Percentiles rank a stretch among this genome's conserved stretches.
Evolutionary conservation across 2,888 invertebrate genomes (phyloP).

Genomic region (Pocota personata): DNA sequence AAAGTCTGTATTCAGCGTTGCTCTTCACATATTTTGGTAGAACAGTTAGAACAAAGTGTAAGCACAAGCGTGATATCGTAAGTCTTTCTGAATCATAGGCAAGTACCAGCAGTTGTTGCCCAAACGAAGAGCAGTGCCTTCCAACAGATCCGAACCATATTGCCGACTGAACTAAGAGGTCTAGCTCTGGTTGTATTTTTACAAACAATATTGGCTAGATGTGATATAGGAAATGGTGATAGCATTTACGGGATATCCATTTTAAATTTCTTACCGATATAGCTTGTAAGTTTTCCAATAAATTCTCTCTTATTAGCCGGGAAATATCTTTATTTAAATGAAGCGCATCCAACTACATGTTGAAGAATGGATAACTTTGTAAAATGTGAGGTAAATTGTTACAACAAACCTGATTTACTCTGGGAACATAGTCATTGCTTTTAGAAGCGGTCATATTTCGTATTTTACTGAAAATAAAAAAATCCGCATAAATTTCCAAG

Average conservation of each 20-base stretch:
- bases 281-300: slow-evolving; percentile 86
- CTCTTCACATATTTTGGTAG: slow-evolving; percentile 87
- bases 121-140: slow-evolving; percentile 89
- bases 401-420: slow-evolving; percentile 82
- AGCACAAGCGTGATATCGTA: slow-evolving; percentile 84
- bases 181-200: slow-evolving; percentile 88
- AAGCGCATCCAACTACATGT: slow-evolving; percentile 88
- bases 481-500: neutral
- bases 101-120: slow-evolving; percentile 91
- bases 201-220: slow-evolving; percentile 85
- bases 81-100: slow-evolving; percentile 87
- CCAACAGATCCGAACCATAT: slow-evolving; percentile 89
- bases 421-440: slow-evolving; percentile 82
- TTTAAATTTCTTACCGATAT: slow-evolving; percentile 85
- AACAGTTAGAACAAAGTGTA: slow-evolving; percentile 86
- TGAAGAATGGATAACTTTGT: neutral
- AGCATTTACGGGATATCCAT: neutral
- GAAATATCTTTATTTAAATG: slow-evolving; percentile 91
- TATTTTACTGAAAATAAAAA: neutral
- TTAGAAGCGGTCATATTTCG: slow-evolving; percentile 54
- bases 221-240: slow-evolving; percentile 1
- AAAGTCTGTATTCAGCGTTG: slow-evolving; percentile 84
- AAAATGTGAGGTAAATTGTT: neutral
- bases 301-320: slow-evolving; percentile 87
- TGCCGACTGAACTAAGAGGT: slow-evolving; percentile 86